phyloP scores from a whole-genome alignment of 2,797 vertebrate genomes.

The Acanthurus lineatus region DNA sequence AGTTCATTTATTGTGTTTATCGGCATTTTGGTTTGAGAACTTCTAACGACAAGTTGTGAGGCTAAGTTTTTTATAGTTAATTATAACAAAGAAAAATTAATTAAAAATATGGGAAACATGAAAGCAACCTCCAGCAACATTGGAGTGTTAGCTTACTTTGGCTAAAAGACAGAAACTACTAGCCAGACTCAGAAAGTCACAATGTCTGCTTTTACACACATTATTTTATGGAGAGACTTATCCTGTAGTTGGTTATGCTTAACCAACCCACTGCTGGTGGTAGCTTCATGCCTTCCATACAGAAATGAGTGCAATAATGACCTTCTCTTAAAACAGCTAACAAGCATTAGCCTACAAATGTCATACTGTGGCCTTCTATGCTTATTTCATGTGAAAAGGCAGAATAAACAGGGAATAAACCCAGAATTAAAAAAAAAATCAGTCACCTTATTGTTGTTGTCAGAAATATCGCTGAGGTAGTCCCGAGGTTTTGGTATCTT shows the following conservation, averaged over 20 bases:
- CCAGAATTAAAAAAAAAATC: neutral
- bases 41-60: no score
- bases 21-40: no score
- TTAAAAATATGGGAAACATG: no score
- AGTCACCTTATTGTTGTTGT: constrained; percentile 68
- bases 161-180: no score
- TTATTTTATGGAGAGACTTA: no score
- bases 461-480: constrained; percentile 60
- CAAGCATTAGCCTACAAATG: neutral
- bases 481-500: constrained; percentile 67
- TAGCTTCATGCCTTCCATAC: neutral
- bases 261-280: neutral
- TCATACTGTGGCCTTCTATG: neutral
- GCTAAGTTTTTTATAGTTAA: no score
- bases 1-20: no score
- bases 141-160: no score
- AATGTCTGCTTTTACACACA: no score
- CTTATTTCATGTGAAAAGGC: neutral
- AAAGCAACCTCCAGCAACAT: no score
- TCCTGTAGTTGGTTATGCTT: neutral
- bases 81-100: no score
- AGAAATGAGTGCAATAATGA: neutral
- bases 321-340: neutral
- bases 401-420: neutral
- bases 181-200: no score